Conservation (phyloP, 2,113 vertebrate genomes). For the Pyrgilauda ruficollis region DNA sequence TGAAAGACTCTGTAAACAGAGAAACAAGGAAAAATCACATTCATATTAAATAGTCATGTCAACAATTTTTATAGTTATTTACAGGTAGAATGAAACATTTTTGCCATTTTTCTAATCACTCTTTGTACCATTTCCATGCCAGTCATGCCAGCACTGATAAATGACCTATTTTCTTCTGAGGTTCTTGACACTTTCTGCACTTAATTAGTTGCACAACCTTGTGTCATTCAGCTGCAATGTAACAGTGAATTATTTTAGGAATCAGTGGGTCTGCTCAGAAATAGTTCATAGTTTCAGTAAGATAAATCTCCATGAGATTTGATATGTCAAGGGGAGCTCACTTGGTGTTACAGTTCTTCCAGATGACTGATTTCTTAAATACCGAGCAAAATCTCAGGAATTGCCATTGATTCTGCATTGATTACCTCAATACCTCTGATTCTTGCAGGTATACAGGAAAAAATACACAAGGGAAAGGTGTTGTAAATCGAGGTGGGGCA, state of each 20-base stretch:
- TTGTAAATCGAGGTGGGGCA: not conserved
- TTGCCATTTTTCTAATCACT: not conserved
- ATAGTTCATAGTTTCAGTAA: not conserved
- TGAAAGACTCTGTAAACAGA: not conserved
- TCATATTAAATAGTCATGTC: not conserved
- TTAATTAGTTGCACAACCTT: not conserved
- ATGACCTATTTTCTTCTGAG: not conserved
- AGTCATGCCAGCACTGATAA: not conserved
- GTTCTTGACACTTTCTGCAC: not conserved
- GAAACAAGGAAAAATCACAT: fast-evolving
- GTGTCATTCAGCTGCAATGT: not conserved
- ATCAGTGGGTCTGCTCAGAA: not conserved
- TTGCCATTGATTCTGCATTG: not conserved
- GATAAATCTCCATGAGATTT: not conserved
- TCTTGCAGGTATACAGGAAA: not conserved
- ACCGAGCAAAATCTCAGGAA: not conserved
- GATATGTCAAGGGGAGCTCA: not conserved
- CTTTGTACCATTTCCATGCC: not conserved
- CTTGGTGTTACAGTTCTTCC: not conserved
- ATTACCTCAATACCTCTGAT: not conserved
- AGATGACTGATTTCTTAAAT: not conserved
- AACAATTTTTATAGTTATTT: not conserved
- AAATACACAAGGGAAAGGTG: not conserved
- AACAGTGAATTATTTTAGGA: not conserved
- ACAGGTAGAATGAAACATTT: not conserved